Conservation (phyloP, 2,888 invertebrate species). For the Machimus rusticus region DNA sequence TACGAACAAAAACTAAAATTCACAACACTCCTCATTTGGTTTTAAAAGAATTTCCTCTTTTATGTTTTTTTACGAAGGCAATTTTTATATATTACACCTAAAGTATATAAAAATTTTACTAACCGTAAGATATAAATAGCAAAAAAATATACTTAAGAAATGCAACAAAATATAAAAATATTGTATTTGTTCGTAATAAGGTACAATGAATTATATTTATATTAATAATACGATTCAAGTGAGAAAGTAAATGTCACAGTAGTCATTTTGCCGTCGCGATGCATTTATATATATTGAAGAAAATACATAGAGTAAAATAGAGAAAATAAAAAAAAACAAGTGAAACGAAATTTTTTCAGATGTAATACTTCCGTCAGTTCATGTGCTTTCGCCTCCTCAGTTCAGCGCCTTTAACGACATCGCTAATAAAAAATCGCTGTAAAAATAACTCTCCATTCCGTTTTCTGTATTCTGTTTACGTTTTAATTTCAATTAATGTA, state of each 20-base stretch:
- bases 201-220: conserved; percentile 48
- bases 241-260: conserved; percentile 45
- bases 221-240: conserved; percentile 33
- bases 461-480: conserved; percentile 5
- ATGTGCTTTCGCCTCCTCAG: conserved; percentile 12
- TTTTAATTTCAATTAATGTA: background rate
- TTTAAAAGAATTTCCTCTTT: background rate
- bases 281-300: conserved; percentile 43
- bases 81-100: conserved; percentile 35
- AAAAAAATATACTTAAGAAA: conserved; percentile 43
- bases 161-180: conserved; percentile 42
- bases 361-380: conserved; percentile 24
- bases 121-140: conserved; percentile 43
- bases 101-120: conserved; percentile 40
- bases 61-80: conserved; percentile 24
- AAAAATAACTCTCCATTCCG: conserved; percentile 26
- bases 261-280: conserved; percentile 48
- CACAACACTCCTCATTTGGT: background rate
- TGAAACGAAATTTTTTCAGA: conserved; percentile 31
- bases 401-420: background rate
- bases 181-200: conserved; percentile 47
- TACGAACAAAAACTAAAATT: conserved; percentile 31
- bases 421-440: conserved; percentile 14
- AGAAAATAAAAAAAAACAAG: conserved; percentile 2
- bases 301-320: conserved; percentile 35